phyloP scores from a whole-genome alignment of 2,888 invertebrate species.

The Temnothorax ravouxi region DNA sequence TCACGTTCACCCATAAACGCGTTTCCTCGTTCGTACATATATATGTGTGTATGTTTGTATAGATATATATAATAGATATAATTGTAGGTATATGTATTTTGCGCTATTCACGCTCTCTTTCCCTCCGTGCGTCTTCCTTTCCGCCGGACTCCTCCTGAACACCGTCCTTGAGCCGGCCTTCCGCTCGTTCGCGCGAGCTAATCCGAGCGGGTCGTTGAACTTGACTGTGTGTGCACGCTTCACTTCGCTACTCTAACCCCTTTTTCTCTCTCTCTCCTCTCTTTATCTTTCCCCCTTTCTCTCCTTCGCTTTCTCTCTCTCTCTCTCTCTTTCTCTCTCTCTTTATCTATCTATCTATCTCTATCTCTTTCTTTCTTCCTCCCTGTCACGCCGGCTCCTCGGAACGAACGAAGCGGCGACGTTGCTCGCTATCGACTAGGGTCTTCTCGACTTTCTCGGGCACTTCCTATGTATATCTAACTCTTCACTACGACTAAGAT shows the following conservation, averaged over 20 bases:
- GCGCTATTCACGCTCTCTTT: constrained; percentile 22
- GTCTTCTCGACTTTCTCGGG: constrained; percentile 82
- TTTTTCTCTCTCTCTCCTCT: constrained; percentile 27
- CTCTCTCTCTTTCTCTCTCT: neutral
- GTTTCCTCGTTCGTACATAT: constrained; percentile 27
- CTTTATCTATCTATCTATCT: constrained; percentile 1
- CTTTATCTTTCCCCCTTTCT: neutral
- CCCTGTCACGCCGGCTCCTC: constrained; percentile 40
- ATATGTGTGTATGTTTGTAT: constrained; percentile 1
- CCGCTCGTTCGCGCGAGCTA: constrained; percentile 60
- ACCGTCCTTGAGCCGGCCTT: constrained; percentile 63
- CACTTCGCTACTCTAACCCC: constrained; percentile 54
- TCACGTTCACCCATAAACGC: constrained; percentile 66
- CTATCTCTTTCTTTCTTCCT: constrained; percentile 23
- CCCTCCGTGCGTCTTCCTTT: constrained; percentile 17
- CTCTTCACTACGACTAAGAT: constrained; percentile 82
- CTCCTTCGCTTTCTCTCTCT: neutral
- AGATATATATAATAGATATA: neutral
- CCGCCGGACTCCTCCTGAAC: constrained; percentile 36
- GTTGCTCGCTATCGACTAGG: constrained; percentile 73
- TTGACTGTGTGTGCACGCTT: constrained; percentile 57
- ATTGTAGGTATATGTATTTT: constrained; percentile 8
- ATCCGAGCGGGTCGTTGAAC: constrained; percentile 58
- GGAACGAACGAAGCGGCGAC: constrained; percentile 45
- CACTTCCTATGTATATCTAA: constrained; percentile 83